phyloP scores from a whole-genome alignment of 1,140 invertebrate genomes.

The Rhyacophila brunnea region DNA sequence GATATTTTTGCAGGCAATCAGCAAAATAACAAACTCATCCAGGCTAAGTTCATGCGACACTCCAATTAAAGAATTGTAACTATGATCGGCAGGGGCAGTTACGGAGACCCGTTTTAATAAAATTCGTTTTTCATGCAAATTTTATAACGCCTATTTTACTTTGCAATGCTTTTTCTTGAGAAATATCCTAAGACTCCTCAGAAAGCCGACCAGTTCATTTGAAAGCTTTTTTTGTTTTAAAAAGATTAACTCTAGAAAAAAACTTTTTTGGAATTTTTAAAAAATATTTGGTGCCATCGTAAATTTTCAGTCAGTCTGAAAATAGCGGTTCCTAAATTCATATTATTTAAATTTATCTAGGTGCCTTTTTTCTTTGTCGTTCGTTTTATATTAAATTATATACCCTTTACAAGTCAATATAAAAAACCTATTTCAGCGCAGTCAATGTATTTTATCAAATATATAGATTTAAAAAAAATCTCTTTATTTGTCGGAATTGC shows the following conservation, averaged over 20 bases:
- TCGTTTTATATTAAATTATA: no score
- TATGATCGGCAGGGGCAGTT: neutral
- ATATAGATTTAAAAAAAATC: no score
- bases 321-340: no score
- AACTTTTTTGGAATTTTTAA: neutral
- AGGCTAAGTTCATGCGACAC: neutral
- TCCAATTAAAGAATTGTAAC: conserved; percentile 4
- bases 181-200: neutral
- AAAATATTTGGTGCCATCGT: neutral
- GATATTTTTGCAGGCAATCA: neutral
- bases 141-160: neutral
- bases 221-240: neutral
- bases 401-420: no score
- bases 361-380: no score
- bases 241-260: neutral
- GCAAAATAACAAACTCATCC: neutral
- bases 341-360: no score
- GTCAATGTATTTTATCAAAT: no score
- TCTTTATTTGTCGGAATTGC: no score
- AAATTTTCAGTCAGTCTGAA: no score
- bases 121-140: neutral
- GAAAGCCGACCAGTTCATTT: neutral
- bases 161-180: neutral
- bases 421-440: no score
- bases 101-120: neutral